Conservation (phyloP, 2,113 vertebrate species). For the Parotia lawesii region DNA sequence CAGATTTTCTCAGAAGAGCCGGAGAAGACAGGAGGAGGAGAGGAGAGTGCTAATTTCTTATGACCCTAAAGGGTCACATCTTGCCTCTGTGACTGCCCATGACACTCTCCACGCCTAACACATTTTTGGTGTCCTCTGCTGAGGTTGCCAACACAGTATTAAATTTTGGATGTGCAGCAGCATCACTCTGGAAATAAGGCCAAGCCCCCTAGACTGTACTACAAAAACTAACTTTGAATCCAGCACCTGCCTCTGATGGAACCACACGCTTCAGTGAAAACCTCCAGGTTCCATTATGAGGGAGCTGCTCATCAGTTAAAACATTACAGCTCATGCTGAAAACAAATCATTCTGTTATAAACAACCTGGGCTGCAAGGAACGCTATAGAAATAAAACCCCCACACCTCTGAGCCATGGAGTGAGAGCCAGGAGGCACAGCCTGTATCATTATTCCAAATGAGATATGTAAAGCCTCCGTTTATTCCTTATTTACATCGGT, state of each 20-base stretch:
- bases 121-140: neutral
- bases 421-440: neutral
- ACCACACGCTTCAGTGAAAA: neutral
- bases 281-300: neutral
- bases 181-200: neutral
- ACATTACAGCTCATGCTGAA: neutral
- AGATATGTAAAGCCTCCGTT: neutral
- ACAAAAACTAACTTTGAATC: neutral
- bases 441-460: slow-evolving; percentile 8
- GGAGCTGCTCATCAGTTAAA: neutral
- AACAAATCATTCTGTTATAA: slow-evolving; percentile 14
- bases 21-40: neutral
- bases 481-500: slow-evolving; percentile 24
- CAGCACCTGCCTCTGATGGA: neutral
- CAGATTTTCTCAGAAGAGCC: neutral
- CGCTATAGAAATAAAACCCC: neutral
- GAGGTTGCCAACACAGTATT: neutral
- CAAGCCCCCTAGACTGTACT: neutral
- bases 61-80: neutral
- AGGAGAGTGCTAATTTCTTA: neutral
- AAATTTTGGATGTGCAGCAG: neutral
- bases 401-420: neutral
- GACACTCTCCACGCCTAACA: fast-evolving
- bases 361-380: slow-evolving; percentile 14
- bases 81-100: fast-evolving